phyloP scores from a whole-genome alignment of 2,113 vertebrate genomes.

The Labeo catla region DNA sequence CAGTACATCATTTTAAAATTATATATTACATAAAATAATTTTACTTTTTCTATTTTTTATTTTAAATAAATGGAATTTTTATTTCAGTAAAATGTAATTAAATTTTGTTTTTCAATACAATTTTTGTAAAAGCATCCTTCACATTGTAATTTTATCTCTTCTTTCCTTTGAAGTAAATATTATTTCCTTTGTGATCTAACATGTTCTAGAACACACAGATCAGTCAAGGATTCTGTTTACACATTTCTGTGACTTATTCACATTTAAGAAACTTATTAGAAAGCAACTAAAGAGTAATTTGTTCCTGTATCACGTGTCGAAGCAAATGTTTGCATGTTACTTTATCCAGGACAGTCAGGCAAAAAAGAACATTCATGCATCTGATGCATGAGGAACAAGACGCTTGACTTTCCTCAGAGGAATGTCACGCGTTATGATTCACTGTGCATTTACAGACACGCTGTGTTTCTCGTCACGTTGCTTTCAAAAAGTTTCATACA shows the following conservation, averaged over 20 bases:
- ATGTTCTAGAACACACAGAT: background rate
- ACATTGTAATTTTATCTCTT: background rate
- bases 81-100: too few species aligned
- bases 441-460: background rate
- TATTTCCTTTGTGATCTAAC: background rate
- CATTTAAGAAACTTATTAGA: background rate
- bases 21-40: too few species aligned
- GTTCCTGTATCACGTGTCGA: background rate
- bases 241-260: background rate
- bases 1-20: too few species aligned
- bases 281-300: background rate
- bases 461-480: background rate
- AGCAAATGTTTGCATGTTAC: background rate
- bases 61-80: too few species aligned
- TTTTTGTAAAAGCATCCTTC: background rate
- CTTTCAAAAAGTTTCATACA: background rate
- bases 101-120: background rate
- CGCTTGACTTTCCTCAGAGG: conserved; percentile 14
- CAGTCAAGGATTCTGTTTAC: background rate
- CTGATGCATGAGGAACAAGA: background rate
- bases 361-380: background rate
- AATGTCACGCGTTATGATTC: background rate
- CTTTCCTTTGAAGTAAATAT: background rate
- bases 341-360: background rate
- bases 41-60: too few species aligned